phyloP scores from a whole-genome alignment of 2,797 vertebrate species.

The Sebastes steindachneri region DNA sequence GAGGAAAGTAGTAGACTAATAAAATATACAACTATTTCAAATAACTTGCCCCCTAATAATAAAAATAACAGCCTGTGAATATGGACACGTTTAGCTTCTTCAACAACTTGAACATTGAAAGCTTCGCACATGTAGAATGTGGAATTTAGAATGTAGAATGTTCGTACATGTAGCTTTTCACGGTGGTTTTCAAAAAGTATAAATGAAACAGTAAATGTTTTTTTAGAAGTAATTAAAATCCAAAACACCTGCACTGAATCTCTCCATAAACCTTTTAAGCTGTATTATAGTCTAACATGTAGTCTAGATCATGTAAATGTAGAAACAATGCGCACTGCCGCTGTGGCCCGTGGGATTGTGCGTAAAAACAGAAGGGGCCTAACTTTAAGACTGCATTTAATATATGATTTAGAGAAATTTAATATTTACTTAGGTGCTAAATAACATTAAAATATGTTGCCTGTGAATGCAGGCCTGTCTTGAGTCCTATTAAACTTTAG shows the following conservation, averaged over 20 bases:
- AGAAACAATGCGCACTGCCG: background rate
- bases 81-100: background rate
- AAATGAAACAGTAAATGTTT: background rate
- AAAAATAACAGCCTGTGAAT: background rate
- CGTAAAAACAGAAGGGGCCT: background rate
- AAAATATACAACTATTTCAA: background rate
- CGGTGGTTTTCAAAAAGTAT: background rate
- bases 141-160: too few species aligned
- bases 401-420: background rate
- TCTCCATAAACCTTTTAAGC: background rate
- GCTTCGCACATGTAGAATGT: background rate
- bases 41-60: background rate
- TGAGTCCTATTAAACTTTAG: conserved; percentile 20
- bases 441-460: background rate
- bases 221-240: background rate
- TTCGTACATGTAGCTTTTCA: background rate
- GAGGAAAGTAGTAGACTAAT: background rate
- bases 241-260: background rate
- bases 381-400: background rate
- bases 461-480: conserved; percentile 4
- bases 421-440: background rate
- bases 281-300: background rate
- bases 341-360: conserved; percentile 5
- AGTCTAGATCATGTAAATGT: background rate
- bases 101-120: background rate